Base-by-base conservation (phyloP, 2,888 invertebrate genomes). In the Salticus scenicus region DNA sequence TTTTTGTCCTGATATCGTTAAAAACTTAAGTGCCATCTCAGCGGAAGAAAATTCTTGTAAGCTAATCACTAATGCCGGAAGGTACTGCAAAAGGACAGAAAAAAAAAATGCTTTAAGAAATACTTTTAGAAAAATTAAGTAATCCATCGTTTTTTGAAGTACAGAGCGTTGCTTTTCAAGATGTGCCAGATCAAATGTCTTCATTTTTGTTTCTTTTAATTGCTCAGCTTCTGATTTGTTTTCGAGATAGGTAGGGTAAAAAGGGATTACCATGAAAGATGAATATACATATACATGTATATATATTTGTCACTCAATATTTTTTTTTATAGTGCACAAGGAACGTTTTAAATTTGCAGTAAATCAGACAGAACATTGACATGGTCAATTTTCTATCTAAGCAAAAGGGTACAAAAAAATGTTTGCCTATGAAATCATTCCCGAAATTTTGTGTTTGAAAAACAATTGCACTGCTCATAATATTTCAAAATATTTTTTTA, bases 61-160 rank as follows among this genome's bases (percentile, higher is more conserved):
- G 70, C 70, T 70, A 70, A 70, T 70, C 70, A 76, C 76, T 69
- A 76, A 76, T 69, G 76, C 76, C 76, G n/a, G n/a, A 28, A 76
- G 76, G 51, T 69, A 76, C 69, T 51, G 31, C 47, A 42, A 67
- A 28, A 12, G 20, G 42, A n/a, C 37, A 66, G 31, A 28, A 28
- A 27, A 28, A 74, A 64, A 74, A 74, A 28, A 20, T 41, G 67
- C 31, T n/a, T n/a, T 7, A 70, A 42, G 64, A 67, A 67, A 27
- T 31, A 31, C 47, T 37, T n/a, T n/a, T n/a, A n/a, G n/a, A n/a
- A n/a, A n/a, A n/a, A n/a, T 76, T 31, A 76, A 67, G 47, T 76
- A 47, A 47, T 47, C 66, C 67, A 67, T 76, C 75, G 75, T n/a
- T 67, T 47, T 76, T 66, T 75, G 74, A 75, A 75, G 75, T 66